Evolutionary conservation across 2,888 invertebrate species (phyloP).

Genomic region (Cryptosula pallasiana): DNA sequence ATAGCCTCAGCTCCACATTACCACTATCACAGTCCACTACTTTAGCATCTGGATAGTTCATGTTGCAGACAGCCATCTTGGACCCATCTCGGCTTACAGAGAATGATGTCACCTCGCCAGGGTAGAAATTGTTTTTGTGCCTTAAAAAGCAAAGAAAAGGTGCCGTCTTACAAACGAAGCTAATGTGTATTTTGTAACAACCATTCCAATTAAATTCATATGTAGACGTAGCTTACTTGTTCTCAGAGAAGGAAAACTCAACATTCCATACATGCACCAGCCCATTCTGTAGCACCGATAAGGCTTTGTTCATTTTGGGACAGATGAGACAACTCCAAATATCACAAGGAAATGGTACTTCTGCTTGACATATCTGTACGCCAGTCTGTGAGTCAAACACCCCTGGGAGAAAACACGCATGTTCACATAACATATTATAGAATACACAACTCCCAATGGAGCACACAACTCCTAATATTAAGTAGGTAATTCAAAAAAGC

Average conservation of each 20-base stretch:
- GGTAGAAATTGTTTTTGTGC: slow-evolving; percentile 19
- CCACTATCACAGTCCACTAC: slow-evolving; percentile 35
- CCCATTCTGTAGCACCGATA: slow-evolving; percentile 38
- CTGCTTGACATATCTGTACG: neutral
- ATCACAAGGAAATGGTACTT: slow-evolving; percentile 21
- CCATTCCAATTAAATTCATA: too few species aligned
- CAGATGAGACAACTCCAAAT: slow-evolving; percentile 14
- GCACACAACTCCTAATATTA: too few species aligned
- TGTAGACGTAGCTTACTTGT: neutral
- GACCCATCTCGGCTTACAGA: slow-evolving; percentile 19
- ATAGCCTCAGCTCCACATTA: slow-evolving; percentile 33
- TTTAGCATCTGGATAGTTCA: slow-evolving; percentile 35
- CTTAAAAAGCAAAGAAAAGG: neutral
- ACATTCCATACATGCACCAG: slow-evolving; percentile 31
- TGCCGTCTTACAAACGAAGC: too few species aligned
- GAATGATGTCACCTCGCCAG: slow-evolving; percentile 8
- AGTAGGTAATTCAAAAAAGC: too few species aligned
- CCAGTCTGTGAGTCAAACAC: slow-evolving; percentile 3
- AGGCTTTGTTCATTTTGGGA: slow-evolving; percentile 35
- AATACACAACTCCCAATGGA: too few species aligned
- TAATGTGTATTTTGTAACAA: too few species aligned
- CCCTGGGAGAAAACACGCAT: neutral
- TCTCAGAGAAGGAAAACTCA: neutral
- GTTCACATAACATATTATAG: too few species aligned
- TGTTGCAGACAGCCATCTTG: slow-evolving; percentile 20